Evolutionary conservation across 1,140 invertebrate genomes (phyloP).

Genomic region (Papilio polytes): DNA sequence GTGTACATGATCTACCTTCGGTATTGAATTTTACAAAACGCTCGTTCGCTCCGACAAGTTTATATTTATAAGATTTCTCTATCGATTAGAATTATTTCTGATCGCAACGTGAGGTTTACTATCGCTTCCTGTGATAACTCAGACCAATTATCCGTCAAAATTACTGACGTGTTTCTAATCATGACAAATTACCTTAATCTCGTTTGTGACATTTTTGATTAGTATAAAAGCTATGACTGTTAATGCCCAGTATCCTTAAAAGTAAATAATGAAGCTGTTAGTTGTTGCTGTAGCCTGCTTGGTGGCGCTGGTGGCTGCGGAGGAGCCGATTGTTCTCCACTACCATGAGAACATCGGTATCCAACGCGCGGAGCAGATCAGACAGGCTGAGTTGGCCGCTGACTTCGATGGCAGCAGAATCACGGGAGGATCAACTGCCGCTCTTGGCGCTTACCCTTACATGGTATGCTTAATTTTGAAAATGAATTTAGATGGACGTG

Average conservation of each 20-base stretch:
- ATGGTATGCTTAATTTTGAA: neutral
- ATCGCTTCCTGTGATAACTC: neutral
- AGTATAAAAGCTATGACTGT: neutral
- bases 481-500: too few species aligned
- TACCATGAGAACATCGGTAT: slow-evolving; percentile 58
- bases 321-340: slow-evolving; percentile 44
- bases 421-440: slow-evolving; percentile 45
- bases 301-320: slow-evolving; percentile 9
- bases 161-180: neutral
- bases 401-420: slow-evolving; percentile 56
- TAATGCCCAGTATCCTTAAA: neutral
- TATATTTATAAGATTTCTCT: too few species aligned
- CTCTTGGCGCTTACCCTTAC: neutral
- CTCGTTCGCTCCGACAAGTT: too few species aligned
- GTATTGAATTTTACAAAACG: too few species aligned
- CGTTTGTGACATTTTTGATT: neutral
- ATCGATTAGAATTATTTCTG: too few species aligned
- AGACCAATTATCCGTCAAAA: neutral
- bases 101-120: too few species aligned
- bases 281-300: slow-evolving; percentile 10
- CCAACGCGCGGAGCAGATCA: slow-evolving; percentile 45
- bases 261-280: slow-evolving; percentile 7
- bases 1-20: too few species aligned
- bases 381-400: slow-evolving; percentile 43
- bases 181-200: slow-evolving; percentile 5